Conservation (phyloP, 2,113 vertebrate genomes). For the Bubo bubo region DNA sequence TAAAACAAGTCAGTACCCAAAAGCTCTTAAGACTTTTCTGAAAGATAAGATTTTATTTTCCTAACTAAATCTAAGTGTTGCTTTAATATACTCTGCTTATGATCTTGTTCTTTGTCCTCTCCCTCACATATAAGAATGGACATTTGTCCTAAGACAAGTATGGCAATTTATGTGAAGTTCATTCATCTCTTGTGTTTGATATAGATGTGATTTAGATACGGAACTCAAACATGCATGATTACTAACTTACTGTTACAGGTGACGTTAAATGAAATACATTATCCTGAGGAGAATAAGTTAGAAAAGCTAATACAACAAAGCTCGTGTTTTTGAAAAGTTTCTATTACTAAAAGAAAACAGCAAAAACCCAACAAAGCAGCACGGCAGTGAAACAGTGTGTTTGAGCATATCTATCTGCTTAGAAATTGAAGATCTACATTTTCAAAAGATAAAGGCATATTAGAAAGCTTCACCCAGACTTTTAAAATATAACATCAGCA, state of each 20-base stretch:
- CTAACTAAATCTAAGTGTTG: neutral
- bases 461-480: neutral
- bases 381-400: neutral
- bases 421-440: neutral
- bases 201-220: neutral
- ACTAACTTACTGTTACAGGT: neutral
- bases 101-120: neutral
- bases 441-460: neutral
- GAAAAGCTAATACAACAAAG: neutral
- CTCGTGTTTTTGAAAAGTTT: neutral
- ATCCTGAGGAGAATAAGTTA: neutral
- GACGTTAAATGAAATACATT: neutral
- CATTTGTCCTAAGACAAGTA: neutral
- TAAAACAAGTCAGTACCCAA: neutral
- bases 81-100: neutral
- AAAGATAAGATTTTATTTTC: neutral
- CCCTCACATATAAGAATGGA: neutral
- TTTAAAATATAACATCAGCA: neutral
- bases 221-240: neutral
- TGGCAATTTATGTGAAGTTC: neutral
- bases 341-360: neutral
- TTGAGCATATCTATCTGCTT: neutral
- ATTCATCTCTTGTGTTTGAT: neutral
- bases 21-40: neutral
- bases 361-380: neutral